These are phyloP conservation scores for Dryomyza anilis DNA, from an alignment of 2,888 invertebrate species.

Conservation along the genomic window DNA sequence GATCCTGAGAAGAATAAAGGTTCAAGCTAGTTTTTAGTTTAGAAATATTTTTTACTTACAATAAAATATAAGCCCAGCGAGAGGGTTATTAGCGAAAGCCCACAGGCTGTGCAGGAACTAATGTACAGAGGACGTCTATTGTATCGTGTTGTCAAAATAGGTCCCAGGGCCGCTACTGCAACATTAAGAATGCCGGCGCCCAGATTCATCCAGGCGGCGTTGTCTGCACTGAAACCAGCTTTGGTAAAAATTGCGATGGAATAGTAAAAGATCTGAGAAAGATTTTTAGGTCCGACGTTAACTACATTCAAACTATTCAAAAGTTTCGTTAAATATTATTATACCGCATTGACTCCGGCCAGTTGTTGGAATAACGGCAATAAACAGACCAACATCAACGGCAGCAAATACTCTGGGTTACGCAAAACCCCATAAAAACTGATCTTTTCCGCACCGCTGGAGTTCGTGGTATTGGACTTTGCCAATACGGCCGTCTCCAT, in stretches of 20 bases:
- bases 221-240: constrained; percentile 68
- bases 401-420: constrained; percentile 67
- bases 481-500: constrained; percentile 62
- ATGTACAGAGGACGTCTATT: constrained; percentile 73
- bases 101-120: constrained; percentile 66
- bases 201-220: constrained; percentile 74
- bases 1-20: constrained; percentile 62
- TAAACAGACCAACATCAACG: constrained; percentile 75
- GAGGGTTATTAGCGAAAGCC: constrained; percentile 66
- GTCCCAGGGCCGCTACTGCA: constrained; percentile 68
- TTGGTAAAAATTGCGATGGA: constrained; percentile 75
- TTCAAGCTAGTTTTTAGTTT: too few relatives aligned
- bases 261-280: constrained; percentile 71
- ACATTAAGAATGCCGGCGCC: constrained; percentile 75
- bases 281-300: neutral
- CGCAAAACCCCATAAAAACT: constrained; percentile 68
- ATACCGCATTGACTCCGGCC: constrained; percentile 86
- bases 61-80: constrained; percentile 68
- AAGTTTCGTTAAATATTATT: constrained; percentile 38
- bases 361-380: constrained; percentile 82
- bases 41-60: constrained; percentile 64
- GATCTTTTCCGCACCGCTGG: constrained; percentile 58
- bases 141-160: constrained; percentile 68
- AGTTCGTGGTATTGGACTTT: too few relatives aligned
- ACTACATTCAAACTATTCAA: neutral